phyloP scores from a whole-genome alignment of 35 echinoderm and acorn worm genomes.

The Chiridota heheva region DNA sequence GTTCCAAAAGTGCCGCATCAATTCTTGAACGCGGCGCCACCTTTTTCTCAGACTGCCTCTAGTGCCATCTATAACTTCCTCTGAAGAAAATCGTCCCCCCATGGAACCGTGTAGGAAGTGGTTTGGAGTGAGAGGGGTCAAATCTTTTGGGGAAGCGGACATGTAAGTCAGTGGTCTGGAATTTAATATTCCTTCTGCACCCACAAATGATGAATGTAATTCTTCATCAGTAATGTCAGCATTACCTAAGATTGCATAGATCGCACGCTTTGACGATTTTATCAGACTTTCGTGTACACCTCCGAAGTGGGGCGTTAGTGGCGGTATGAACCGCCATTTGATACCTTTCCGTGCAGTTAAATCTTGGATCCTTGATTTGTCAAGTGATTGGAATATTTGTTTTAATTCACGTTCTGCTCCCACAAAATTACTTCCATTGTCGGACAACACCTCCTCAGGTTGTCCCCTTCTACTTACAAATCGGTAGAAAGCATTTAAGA shows the following conservation, averaged over 20 bases:
- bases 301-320: slow-evolving; percentile 7
- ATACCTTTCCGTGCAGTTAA: slow-evolving; percentile 21
- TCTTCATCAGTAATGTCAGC: slow-evolving; percentile 36
- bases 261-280: slow-evolving; percentile 6
- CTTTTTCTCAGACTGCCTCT: slow-evolving; percentile 4
- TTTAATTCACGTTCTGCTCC: slow-evolving; percentile 27
- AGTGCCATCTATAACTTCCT: slow-evolving; percentile 16
- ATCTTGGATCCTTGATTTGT: slow-evolving; percentile 19
- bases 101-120: slow-evolving; percentile 41
- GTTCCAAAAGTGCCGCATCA: slow-evolving; percentile 46
- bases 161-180: slow-evolving; percentile 38
- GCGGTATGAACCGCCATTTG: slow-evolving; percentile 23
- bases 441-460: slow-evolving; percentile 30
- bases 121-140: slow-evolving; percentile 42
- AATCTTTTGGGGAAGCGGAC: neutral
- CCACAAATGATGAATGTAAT: slow-evolving; percentile 17
- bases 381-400: neutral
- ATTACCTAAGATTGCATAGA: slow-evolving; percentile 6
- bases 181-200: slow-evolving; percentile 38
- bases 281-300: slow-evolving; percentile 15
- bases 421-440: slow-evolving; percentile 55
- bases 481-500: slow-evolving; percentile 35
- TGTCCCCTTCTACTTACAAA: slow-evolving; percentile 44
- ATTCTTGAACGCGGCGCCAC: slow-evolving; percentile 34
- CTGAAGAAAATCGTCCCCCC: slow-evolving; percentile 17